phyloP scores from a whole-genome alignment of 2,888 invertebrate genomes.

The Pomacea canaliculata region DNA sequence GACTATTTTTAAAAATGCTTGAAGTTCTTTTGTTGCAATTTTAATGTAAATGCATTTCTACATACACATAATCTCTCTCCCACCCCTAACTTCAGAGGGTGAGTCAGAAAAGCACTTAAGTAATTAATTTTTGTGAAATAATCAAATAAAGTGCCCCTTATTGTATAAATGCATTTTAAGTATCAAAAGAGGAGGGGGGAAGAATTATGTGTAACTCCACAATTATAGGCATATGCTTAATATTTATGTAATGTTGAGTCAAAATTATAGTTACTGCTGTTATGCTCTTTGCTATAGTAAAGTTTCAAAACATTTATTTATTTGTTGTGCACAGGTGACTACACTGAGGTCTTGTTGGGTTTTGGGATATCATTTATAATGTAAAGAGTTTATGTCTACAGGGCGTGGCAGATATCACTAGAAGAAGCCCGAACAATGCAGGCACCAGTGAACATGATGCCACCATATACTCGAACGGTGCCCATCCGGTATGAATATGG shows the following conservation, averaged over 20 bases:
- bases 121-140: no score
- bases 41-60: no score
- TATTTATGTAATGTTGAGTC: background rate
- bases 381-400: constrained; percentile 21
- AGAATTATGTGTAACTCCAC: no score
- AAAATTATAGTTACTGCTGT: background rate
- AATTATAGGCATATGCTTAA: no score
- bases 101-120: no score
- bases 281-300: background rate
- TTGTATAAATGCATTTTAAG: background rate
- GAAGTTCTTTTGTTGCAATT: no score
- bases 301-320: background rate
- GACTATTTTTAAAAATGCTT: no score
- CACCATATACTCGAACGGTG: constrained; percentile 3
- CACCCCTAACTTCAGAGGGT: no score
- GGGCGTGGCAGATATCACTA: constrained; percentile 62
- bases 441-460: background rate
- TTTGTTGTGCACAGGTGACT: background rate
- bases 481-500: constrained; percentile 12
- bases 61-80: no score
- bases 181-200: no score
- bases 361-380: background rate
- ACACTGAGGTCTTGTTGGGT: background rate
- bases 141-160: background rate
- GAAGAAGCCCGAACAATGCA: constrained; percentile 52